phyloP scores from a whole-genome alignment of 2,113 vertebrate genomes.

The Turnix velox region DNA sequence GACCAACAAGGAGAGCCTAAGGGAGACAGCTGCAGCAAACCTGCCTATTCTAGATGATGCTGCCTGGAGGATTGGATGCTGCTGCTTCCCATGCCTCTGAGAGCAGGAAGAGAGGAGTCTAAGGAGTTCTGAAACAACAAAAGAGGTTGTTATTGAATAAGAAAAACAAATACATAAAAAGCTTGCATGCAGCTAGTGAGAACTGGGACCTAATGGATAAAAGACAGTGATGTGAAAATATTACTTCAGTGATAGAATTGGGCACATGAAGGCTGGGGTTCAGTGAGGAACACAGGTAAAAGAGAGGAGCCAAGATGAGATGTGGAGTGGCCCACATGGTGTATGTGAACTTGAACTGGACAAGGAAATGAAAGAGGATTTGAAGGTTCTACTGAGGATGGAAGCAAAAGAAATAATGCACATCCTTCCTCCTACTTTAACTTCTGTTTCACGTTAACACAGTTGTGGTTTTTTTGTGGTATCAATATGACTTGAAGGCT shows the following conservation, averaged over 20 bases:
- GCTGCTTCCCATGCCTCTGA: fast-evolving
- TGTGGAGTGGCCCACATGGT: background rate
- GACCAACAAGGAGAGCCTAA: background rate
- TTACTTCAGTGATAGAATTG: fast-evolving
- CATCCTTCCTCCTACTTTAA: background rate
- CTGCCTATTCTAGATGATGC: background rate
- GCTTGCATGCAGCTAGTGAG: background rate
- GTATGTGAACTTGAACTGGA: background rate
- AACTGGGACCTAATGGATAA: background rate
- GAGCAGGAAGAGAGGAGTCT: background rate
- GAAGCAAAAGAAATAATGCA: background rate
- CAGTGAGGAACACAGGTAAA: background rate
- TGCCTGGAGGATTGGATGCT: background rate
- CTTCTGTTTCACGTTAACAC: background rate
- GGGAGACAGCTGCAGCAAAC: background rate
- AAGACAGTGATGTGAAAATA: background rate
- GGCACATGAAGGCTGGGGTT: fast-evolving
- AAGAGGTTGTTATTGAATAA: background rate
- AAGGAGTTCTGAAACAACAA: background rate
- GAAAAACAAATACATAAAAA: background rate
- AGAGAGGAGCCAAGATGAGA: background rate
- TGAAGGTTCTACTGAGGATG: background rate
- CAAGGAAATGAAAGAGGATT: background rate
- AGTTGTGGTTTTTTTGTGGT: background rate
- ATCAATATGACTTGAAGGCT: background rate